Conservation (phyloP, 2,888 invertebrate genomes). For the Drosophila pseudotalamancana region DNA sequence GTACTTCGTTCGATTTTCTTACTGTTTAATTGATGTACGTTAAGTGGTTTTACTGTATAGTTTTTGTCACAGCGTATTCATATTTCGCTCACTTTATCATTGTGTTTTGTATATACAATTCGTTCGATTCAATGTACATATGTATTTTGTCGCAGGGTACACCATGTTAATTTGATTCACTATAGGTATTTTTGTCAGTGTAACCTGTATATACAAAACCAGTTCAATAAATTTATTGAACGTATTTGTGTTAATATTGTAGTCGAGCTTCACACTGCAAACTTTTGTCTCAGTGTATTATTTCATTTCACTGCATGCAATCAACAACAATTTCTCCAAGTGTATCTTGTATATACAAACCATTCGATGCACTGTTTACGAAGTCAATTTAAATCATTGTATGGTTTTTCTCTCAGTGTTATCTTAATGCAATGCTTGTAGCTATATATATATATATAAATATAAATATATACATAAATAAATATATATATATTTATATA, state of each 20-base stretch:
- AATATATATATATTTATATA: no score
- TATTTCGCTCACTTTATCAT: not conserved
- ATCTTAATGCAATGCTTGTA: not conserved
- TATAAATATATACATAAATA: no score
- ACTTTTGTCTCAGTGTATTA: not conserved
- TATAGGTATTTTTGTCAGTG: not conserved
- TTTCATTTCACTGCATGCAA: not conserved
- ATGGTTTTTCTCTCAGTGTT: conserved; percentile 1
- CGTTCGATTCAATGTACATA: not conserved
- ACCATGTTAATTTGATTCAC: not conserved
- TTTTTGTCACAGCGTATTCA: not conserved
- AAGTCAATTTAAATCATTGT: not conserved
- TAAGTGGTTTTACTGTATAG: no score
- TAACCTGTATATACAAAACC: not conserved
- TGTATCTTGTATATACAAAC: not conserved
- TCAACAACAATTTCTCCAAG: not conserved
- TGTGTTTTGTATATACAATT: not conserved
- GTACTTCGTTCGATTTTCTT: not conserved
- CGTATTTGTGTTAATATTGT: no score
- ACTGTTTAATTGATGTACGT: not conserved
- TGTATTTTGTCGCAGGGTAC: conserved; percentile 7
- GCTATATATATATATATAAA: no score
- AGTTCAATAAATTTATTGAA: no score
- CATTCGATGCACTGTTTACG: not conserved
- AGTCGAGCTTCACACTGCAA: no score